These are phyloP conservation scores for Thymelicus lineola DNA, from an alignment of 2,888 invertebrate species.

Conservation along the genomic window DNA sequence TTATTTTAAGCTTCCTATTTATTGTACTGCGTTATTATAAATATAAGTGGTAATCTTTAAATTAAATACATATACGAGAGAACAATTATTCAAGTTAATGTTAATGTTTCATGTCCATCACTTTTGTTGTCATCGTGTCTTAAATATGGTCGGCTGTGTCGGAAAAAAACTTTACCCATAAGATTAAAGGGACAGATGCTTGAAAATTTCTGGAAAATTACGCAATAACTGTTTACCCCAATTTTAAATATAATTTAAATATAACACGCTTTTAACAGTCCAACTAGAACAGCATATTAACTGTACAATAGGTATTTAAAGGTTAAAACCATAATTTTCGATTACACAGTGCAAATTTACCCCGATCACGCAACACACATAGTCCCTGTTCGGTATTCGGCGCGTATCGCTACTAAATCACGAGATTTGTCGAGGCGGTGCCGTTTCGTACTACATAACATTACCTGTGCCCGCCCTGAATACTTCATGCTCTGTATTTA, in stretches of 20 bases:
- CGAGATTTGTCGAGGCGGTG: slow-evolving; percentile 79
- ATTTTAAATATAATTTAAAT: no score
- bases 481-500: slow-evolving; percentile 83
- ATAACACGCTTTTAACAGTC: neutral
- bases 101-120: neutral
- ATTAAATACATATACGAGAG: no score
- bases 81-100: neutral
- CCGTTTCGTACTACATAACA: slow-evolving; percentile 78
- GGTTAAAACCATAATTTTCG: slow-evolving; percentile 70
- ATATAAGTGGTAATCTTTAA: neutral
- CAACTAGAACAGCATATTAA: slow-evolving; percentile 21
- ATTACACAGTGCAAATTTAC: slow-evolving; percentile 79
- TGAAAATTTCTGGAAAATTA: no score
- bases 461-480: slow-evolving; percentile 81
- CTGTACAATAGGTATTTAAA: slow-evolving; percentile 45
- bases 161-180: no score
- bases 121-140: neutral
- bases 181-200: no score
- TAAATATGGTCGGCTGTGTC: no score
- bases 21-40: neutral
- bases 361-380: slow-evolving; percentile 79
- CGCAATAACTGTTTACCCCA: no score
- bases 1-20: slow-evolving; percentile 9
- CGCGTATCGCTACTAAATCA: slow-evolving; percentile 83
- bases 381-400: slow-evolving; percentile 79